phyloP scores from a whole-genome alignment of 2,888 invertebrate species.

The Mamestra brassicae region DNA sequence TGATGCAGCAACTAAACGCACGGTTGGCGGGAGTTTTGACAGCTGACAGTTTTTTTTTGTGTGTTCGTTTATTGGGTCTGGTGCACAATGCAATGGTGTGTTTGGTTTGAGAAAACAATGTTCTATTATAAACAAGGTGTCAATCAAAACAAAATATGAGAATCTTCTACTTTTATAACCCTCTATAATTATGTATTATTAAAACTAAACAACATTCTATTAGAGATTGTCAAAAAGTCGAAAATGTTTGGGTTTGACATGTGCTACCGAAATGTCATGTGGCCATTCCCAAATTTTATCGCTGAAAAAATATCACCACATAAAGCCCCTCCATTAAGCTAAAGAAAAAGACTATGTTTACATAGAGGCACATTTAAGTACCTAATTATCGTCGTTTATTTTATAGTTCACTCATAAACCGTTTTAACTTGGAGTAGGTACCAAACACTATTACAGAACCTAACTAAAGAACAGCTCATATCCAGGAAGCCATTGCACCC shows the following conservation, averaged over 20 bases:
- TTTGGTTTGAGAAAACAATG: slow-evolving; percentile 10
- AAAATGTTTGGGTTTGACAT: too few relatives aligned
- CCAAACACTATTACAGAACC: not conserved
- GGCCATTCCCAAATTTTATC: too few relatives aligned
- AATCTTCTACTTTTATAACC: not conserved
- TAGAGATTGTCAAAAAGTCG: too few relatives aligned
- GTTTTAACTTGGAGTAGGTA: too few relatives aligned
- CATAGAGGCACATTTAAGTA: too few relatives aligned
- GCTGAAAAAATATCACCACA: too few relatives aligned
- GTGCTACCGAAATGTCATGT: not conserved
- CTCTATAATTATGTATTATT: too few relatives aligned
- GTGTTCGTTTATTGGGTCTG: slow-evolving; percentile 17
- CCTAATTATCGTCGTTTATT: too few relatives aligned
- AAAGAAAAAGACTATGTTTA: too few relatives aligned
- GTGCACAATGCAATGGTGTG: slow-evolving; percentile 33
- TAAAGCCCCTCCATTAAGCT: too few relatives aligned
- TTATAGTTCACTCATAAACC: too few relatives aligned
- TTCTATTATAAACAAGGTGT: slow-evolving; percentile 35
- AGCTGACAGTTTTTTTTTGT: slow-evolving; percentile 54
- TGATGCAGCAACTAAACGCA: slow-evolving; percentile 69
- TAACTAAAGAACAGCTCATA: not conserved
- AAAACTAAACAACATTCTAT: too few relatives aligned
- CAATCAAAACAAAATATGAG: slow-evolving; percentile 8
- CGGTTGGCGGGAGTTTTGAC: slow-evolving; percentile 72
- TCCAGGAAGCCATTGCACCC: not conserved